Evolutionary conservation across 2,888 invertebrate genomes (phyloP), one percentile per base, ranked within the genome.

Genomic region (Philereme vetulata): DNA sequence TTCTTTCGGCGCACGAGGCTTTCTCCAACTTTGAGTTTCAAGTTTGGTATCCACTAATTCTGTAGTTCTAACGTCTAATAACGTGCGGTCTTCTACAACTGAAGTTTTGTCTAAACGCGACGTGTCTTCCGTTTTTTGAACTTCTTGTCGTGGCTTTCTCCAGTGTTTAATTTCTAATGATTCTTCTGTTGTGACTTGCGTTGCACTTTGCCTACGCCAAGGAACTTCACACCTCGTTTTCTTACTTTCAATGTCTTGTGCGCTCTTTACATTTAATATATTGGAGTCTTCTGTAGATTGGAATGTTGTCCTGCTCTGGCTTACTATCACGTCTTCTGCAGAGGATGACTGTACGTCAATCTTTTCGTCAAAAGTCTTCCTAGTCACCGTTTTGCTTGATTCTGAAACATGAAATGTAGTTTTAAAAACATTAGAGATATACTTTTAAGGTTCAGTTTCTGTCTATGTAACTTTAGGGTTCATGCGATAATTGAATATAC

Each of bases 221-320:
- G 91, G 91, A 4, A 85, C 81, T 49, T 73, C 73, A 21, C 67
- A 66, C 5, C 67, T 65, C 6, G 77, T 64, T 70, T 79, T 81
- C 62, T 74, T 86, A 4, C 80, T 78, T 57, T 88, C 79, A 32
- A 84, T 65, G 45, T 89, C 82, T 71, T 89, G 79, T 51, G 76
- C 56, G 62, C 80, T 81, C 66, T 86, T 71, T 40, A 90, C 54
- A 68, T 82, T 85, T 42, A 90, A 68, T 54, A 91, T 86, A 65
- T 85, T 90, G 7, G 78, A 80, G 64, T 90, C 90, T 76, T 91
- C 90, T 7, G 88, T 88, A 4, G 84, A 77, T 74, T 88, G 81
- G 68, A 82, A 87, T 53, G 71, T 64, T 10, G 81, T 62, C 66
- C 73, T 82, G 57, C 67, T 80, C 45, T 73, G 71, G 10, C 68